Evolutionary conservation across 2,888 invertebrate genomes (phyloP), one percentile per base, ranked within the genome.

Genomic region (Drosophila yooni): DNA sequence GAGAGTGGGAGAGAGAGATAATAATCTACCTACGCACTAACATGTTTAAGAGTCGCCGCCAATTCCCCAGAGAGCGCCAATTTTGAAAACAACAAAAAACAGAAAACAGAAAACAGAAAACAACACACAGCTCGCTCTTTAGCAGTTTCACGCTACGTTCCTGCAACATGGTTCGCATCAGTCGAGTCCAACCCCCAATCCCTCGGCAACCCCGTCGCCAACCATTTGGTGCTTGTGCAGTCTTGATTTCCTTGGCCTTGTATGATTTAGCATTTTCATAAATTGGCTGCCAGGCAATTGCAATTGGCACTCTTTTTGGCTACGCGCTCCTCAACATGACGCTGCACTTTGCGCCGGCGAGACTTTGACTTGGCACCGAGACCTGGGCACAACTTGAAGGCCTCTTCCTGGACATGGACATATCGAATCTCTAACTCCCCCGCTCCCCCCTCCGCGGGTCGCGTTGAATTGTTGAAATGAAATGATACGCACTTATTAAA

Each of bases 401-500:
- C 43, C 57, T 57, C 57, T 31, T 57, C 57, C 57, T 57, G 40
- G 15, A 57, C 56, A 40, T 40, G 56, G n/a, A 29, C 63, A 56
- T 59, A 70, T 68, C 58, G 59, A 21, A 25, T 15, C 46, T 46
- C 21, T 0, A 21, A 21, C 43, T 43, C 43, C 43, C 11, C 40
- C 67, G 53, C 48, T 40, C 29, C 2, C 63, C 6, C 3, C 2
- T 33, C 46, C n/a, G 33, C 38, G 60, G 36, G 46, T 60, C 86
- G 70, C 75, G 79, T 78, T 83, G 79, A 84, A 83, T 80, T 83
- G 88, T 88, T 90, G 83, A 85, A 84, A 85, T 82, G 82, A 89
- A 89, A 88, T 90, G 90, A 91, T 91, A 90, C 84, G 88, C 88
- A 90, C 81, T 90, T 92, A 91, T 91, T 91, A 89, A 91, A 85